A percentile compares a stretch with the other conserved stretches of the same genome.
These are phyloP conservation scores for Acanthoscelides obtectus DNA, from an alignment of 2,888 invertebrate species.

Conservation along the genomic window DNA sequence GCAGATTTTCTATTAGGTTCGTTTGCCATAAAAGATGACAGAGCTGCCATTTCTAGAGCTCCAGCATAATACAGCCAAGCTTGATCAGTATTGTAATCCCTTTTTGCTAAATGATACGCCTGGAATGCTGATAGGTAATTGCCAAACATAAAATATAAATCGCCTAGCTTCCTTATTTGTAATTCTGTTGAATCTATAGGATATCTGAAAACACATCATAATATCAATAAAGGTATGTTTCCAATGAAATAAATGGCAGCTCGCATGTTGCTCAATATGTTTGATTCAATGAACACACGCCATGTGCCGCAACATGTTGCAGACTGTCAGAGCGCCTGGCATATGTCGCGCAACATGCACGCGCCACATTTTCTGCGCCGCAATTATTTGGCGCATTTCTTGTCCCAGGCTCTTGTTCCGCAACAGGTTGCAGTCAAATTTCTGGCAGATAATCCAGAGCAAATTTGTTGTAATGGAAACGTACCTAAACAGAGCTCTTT, in stretches of 20 bases:
- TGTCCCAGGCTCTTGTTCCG: no score
- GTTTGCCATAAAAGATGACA: slow-evolving; percentile 86
- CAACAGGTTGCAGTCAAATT: no score
- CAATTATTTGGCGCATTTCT: no score
- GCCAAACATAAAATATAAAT: slow-evolving; percentile 94
- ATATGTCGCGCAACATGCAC: no score
- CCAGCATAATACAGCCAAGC: slow-evolving; percentile 98
- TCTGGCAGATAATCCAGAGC: not conserved
- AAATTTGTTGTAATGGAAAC: not conserved
- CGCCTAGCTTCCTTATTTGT: slow-evolving; percentile 87
- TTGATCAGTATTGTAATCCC: slow-evolving; percentile 94
- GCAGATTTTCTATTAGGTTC: slow-evolving; percentile 73
- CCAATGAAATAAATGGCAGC: no score
- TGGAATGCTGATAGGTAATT: slow-evolving; percentile 90
- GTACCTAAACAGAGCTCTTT: not conserved
- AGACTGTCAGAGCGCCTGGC: no score
- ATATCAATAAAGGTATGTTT: slow-evolving; percentile 3
- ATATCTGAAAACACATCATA: slow-evolving; percentile 53
- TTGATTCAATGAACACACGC: no score
- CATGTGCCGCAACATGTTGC: no score
- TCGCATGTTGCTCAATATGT: no score
- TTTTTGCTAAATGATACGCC: slow-evolving; percentile 93
- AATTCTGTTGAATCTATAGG: slow-evolving; percentile 83
- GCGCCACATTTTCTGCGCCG: no score
- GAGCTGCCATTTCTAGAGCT: slow-evolving; percentile 92